Base-by-base conservation (phyloP, 2,113 vertebrate genomes). In the Ammospiza caudacuta region DNA sequence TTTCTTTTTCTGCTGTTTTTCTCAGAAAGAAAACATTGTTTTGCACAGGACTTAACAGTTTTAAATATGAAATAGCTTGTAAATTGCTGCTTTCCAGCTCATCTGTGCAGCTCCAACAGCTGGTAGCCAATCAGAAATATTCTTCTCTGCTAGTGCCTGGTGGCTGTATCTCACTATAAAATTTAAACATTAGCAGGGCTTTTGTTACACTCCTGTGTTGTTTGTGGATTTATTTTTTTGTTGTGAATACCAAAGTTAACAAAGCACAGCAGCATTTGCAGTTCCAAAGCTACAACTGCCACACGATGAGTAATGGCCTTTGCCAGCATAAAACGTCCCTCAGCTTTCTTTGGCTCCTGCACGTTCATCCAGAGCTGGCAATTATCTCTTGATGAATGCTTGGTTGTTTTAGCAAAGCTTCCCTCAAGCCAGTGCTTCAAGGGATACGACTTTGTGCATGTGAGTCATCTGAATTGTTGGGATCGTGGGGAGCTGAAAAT, bases 21-120 rank as follows among this genome's bases (percentile, higher is more conserved):
- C 93, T 20, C 46, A 88, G 68, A 55, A 90, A 95, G 87, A 94
- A 95, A 96, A 95, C 92, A 95, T 84, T 96, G 70, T 84, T 90
- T 97, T 96, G 94, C 94, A 95, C 91, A 91, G 96, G 90, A 95
- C 95, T 94, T 85, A 94, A 87, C 92, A 96, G 97, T 98, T 97
- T 97, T 96, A 97, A 96, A 96, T 97, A 97, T 96, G 92, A 97
- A 97, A 96, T 94, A 97, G 96, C 97, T 97, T 97, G 92, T 96
- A 97, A 97, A 96, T 96, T 94, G 92, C 89, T 96, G 64, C 96
- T 92, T 97, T 96, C 72, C 94, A 96, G 87, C 95, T 98, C 97
- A 94, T 97, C 96, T 79, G 67, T 89, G 96, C 97, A 95, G 94
- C 79, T 94, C 90, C 79, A 83, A 95, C 92, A 97, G 86, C 94